Evolutionary conservation across 2,888 invertebrate species (phyloP).

Genomic region (Tenthredo notha): DNA sequence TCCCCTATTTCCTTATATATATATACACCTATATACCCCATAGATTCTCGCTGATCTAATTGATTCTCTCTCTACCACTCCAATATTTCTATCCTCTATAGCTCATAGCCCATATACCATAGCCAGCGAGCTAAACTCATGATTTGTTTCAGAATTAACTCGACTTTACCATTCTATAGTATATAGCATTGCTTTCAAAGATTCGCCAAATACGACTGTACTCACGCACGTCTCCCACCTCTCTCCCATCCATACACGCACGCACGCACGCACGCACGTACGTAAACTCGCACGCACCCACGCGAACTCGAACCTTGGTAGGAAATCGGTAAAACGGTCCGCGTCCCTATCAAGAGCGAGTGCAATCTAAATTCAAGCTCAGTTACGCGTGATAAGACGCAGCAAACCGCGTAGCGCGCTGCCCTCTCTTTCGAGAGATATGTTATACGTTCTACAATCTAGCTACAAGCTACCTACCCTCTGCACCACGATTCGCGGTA

Average conservation of each 20-base stretch:
- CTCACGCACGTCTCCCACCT: slow-evolving; percentile 25
- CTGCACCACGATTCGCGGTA: slow-evolving; percentile 8
- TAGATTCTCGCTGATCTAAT: slow-evolving; percentile 47
- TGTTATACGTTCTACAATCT: neutral
- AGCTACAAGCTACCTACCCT: neutral
- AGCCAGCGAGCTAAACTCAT: neutral
- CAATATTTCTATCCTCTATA: neutral
- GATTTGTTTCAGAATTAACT: slow-evolving; percentile 49
- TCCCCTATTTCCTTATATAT: slow-evolving; percentile 2
- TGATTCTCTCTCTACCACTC: slow-evolving; percentile 22
- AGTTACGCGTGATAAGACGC: slow-evolving; percentile 38
- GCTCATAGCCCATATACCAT: neutral
- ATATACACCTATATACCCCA: neutral
- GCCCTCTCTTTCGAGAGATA: neutral
- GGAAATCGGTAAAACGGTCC: slow-evolving; percentile 42
- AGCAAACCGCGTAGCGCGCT: neutral
- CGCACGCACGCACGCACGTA: neutral
- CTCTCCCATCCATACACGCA: neutral
- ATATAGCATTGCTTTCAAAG: neutral
- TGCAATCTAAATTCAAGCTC: slow-evolving; percentile 29
- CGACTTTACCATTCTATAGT: neutral
- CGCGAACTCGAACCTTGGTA: neutral
- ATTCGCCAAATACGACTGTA: slow-evolving; percentile 21
- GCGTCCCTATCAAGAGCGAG: neutral
- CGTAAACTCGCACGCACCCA: neutral